Percentiles rank a stretch among this genome's conserved stretches.
phyloP scores from a whole-genome alignment of 2,888 invertebrate genomes.

The Pinctada fucata region DNA sequence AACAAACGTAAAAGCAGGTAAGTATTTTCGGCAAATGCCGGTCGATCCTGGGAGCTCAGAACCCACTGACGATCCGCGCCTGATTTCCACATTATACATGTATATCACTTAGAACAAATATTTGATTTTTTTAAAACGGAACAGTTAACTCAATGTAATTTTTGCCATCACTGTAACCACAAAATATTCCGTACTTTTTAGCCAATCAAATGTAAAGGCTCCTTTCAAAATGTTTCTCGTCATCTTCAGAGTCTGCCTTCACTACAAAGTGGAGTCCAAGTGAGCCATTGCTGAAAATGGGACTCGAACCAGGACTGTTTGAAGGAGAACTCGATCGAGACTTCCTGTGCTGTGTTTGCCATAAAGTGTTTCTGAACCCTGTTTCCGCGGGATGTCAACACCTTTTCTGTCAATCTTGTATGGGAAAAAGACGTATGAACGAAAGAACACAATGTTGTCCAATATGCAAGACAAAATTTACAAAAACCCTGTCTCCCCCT shows the following conservation, averaged over 20 bases:
- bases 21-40: no score
- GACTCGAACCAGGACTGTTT: conserved; percentile 55
- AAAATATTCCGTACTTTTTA: no score
- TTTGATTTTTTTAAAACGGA: no score
- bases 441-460: conserved; percentile 51
- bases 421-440: conserved; percentile 42
- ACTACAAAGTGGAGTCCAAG: background rate
- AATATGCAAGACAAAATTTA: conserved; percentile 41
- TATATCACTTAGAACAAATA: no score
- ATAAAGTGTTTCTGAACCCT: conserved; percentile 62
- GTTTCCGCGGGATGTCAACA: conserved; percentile 57
- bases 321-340: conserved; percentile 52
- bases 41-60: no score
- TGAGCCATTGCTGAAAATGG: conserved; percentile 44
- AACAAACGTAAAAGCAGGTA: no score
- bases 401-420: conserved; percentile 60
- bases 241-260: background rate
- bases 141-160: no score
- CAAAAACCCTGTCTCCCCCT: conserved; percentile 39
- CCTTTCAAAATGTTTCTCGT: no score
- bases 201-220: no score
- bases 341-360: conserved; percentile 59
- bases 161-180: no score
- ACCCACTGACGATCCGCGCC: no score
- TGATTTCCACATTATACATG: no score